A percentile compares a stretch with the other conserved stretches of the same genome.
Conservation (phyloP, 2,113 vertebrate genomes). For the Indicator indicator region DNA sequence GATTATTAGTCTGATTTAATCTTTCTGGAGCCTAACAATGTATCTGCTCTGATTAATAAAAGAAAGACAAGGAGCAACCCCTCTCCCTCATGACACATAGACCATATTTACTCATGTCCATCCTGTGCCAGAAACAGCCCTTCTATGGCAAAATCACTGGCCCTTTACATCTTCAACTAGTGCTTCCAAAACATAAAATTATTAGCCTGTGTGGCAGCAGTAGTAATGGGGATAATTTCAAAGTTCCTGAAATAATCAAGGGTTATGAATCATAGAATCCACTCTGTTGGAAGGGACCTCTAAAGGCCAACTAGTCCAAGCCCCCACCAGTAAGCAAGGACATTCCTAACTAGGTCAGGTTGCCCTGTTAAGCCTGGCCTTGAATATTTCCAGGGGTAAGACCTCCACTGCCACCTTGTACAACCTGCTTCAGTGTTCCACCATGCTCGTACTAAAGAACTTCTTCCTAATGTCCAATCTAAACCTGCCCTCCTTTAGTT, state of each 20-base stretch:
- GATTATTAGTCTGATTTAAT: background rate
- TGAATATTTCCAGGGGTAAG: too few species aligned
- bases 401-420: too few species aligned
- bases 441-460: too few species aligned
- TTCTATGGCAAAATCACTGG: rapidly evolving
- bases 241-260: background rate
- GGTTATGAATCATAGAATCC: background rate
- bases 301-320: too few species aligned
- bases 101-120: background rate
- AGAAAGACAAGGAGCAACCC: background rate
- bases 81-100: rapidly evolving
- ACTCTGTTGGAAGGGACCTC: too few species aligned
- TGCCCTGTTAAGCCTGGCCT: too few species aligned
- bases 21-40: background rate
- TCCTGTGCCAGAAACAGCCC: background rate
- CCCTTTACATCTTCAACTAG: background rate
- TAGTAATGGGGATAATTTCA: background rate
- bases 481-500: too few species aligned
- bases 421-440: too few species aligned
- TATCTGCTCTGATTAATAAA: background rate
- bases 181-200: background rate
- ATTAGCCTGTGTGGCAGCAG: background rate
- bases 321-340: too few species aligned
- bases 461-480: too few species aligned
- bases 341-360: too few species aligned